phyloP scores from a whole-genome alignment of 2,113 vertebrate species.

The Microcebus jonahi region DNA sequence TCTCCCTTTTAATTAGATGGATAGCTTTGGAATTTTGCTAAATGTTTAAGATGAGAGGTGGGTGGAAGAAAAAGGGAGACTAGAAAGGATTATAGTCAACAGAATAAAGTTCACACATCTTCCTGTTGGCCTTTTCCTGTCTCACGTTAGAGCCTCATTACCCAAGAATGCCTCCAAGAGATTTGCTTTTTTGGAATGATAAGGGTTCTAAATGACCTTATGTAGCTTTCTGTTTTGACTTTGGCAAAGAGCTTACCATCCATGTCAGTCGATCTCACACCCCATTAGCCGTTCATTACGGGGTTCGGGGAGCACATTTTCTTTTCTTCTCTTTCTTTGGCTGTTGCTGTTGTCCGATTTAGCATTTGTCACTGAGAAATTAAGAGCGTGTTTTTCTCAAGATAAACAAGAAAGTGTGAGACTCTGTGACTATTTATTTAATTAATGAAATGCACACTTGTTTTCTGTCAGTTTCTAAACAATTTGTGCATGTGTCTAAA shows the following conservation, averaged over 20 bases:
- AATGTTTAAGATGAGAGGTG: neutral
- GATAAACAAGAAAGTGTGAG: neutral
- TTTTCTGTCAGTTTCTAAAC: neutral
- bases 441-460: neutral
- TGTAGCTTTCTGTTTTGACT: neutral
- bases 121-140: neutral
- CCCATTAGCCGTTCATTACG: neutral
- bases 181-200: neutral
- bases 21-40: constrained; percentile 51
- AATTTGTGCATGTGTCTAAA: neutral
- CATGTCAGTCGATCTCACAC: neutral
- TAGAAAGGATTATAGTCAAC: neutral
- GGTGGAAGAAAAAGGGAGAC: neutral
- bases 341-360: neutral
- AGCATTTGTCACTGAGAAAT: neutral
- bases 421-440: neutral
- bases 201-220: neutral
- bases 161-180: neutral
- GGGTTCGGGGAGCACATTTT: neutral
- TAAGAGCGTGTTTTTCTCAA: neutral
- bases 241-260: neutral
- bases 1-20: neutral
- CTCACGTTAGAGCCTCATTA: neutral
- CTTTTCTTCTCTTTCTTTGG: neutral
- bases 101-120: neutral